Evolutionary conservation across 2,888 invertebrate species (phyloP).

Genomic region (Oscheius onirici): DNA sequence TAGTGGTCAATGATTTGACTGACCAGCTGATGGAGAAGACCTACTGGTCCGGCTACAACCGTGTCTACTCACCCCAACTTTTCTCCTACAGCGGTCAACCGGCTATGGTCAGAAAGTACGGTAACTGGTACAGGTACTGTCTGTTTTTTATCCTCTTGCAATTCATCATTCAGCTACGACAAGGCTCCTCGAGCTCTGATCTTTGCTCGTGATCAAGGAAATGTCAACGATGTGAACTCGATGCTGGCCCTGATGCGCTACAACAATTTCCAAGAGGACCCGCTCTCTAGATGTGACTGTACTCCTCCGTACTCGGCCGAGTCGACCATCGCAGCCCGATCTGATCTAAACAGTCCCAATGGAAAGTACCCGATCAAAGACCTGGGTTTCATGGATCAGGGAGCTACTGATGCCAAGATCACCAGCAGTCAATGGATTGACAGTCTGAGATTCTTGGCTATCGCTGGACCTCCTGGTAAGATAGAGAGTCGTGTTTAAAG

Average conservation of each 20-base stretch:
- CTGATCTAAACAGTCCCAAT: constrained; percentile 80
- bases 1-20: constrained; percentile 61
- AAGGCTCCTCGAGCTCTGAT: constrained; percentile 71
- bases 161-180: constrained; percentile 42
- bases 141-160: not conserved
- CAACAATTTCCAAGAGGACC: constrained; percentile 16
- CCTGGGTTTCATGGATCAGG: constrained; percentile 78
- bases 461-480: constrained; percentile 73
- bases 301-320: constrained; percentile 80
- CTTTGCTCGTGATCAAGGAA: constrained; percentile 75
- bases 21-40: constrained; percentile 73
- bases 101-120: constrained; percentile 76
- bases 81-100: constrained; percentile 78
- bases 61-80: constrained; percentile 77
- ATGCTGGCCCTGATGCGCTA: constrained; percentile 77
- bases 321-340: constrained; percentile 80
- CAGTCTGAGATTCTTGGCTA: constrained; percentile 76
- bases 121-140: constrained; percentile 77
- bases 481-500: too few species aligned
- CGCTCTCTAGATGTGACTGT: constrained; percentile 77
- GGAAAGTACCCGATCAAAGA: constrained; percentile 81
- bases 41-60: constrained; percentile 83
- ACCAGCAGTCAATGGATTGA: constrained; percentile 62
- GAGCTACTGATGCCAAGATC: constrained; percentile 78
- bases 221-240: constrained; percentile 76